Percentiles rank a stretch among this genome's conserved stretches.
phyloP scores from a whole-genome alignment of 2,113 vertebrate genomes.

The Triplophysa dalaica region DNA sequence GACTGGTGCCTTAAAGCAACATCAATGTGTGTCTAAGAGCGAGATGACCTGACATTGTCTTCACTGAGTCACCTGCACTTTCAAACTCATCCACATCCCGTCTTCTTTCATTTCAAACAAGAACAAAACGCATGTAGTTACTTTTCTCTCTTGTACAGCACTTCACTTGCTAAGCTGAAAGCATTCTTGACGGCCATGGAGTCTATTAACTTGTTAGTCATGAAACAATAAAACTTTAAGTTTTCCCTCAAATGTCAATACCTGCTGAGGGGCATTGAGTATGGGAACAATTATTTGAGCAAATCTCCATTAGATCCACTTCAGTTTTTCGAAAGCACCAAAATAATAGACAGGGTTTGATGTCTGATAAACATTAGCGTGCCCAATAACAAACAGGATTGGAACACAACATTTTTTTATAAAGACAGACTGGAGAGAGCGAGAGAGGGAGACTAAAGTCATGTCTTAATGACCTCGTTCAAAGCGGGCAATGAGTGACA shows the following conservation, averaged over 20 bases:
- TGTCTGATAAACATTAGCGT: background rate
- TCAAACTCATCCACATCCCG: background rate
- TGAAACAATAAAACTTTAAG: background rate
- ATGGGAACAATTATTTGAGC: conserved; percentile 28
- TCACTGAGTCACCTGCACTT: background rate
- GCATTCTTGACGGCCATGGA: no score
- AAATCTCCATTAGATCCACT: background rate
- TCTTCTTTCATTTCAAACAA: no score
- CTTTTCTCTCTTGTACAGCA: background rate
- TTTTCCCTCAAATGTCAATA: conserved; percentile 17
- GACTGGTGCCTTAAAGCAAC: conserved; percentile 12
- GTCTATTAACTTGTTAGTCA: conserved; percentile 26
- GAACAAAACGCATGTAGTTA: no score
- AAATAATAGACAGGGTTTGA: background rate
- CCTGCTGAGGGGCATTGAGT: conserved; percentile 10
- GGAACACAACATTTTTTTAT: background rate
- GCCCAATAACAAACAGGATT: background rate
- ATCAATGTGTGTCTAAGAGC: conserved; percentile 4
- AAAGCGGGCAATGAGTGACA: background rate
- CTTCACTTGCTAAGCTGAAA: background rate
- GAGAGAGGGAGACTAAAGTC: background rate
- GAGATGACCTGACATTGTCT: background rate
- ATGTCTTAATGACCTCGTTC: conserved; percentile 25
- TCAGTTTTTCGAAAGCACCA: conserved; percentile 14
- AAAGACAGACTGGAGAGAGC: background rate